Conservation (phyloP, 2,888 invertebrate species). For the Tinea semifulvella region DNA sequence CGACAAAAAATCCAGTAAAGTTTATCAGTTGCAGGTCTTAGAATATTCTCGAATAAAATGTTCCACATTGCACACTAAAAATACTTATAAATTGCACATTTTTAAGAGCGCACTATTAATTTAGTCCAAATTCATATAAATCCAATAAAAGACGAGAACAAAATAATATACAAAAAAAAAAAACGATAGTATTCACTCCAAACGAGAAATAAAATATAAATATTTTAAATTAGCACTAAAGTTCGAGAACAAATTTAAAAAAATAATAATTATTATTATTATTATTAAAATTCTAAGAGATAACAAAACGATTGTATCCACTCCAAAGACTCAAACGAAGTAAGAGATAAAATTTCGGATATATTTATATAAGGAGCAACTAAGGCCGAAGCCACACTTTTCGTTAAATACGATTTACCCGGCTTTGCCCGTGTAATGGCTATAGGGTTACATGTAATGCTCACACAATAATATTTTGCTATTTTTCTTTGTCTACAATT, state of each 20-base stretch:
- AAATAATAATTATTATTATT: too few species aligned
- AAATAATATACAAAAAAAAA: not conserved
- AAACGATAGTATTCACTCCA: too few species aligned
- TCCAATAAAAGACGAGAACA: not conserved
- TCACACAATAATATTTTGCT: too few species aligned
- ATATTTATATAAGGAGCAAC: not conserved
- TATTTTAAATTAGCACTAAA: too few species aligned
- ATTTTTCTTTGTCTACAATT: too few species aligned
- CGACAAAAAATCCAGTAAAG: slow-evolving; percentile 38
- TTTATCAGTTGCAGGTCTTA: slow-evolving; percentile 29
- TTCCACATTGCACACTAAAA: slow-evolving; percentile 35
- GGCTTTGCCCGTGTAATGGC: too few species aligned
- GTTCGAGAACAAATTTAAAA: too few species aligned
- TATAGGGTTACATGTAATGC: too few species aligned
- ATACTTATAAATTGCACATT: slow-evolving; percentile 1
- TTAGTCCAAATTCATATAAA: not conserved
- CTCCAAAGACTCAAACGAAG: slow-evolving; percentile 1
- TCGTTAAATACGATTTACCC: not conserved
- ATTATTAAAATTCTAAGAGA: too few species aligned
- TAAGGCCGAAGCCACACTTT: not conserved
- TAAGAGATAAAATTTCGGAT: not conserved
- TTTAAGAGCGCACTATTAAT: not conserved
- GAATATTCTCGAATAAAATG: slow-evolving; percentile 34
- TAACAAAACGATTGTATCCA: not conserved
- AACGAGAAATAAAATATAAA: too few species aligned